Evolutionary conservation across 2,797 vertebrate species (phyloP).

Genomic region (Brotula barbata): DNA sequence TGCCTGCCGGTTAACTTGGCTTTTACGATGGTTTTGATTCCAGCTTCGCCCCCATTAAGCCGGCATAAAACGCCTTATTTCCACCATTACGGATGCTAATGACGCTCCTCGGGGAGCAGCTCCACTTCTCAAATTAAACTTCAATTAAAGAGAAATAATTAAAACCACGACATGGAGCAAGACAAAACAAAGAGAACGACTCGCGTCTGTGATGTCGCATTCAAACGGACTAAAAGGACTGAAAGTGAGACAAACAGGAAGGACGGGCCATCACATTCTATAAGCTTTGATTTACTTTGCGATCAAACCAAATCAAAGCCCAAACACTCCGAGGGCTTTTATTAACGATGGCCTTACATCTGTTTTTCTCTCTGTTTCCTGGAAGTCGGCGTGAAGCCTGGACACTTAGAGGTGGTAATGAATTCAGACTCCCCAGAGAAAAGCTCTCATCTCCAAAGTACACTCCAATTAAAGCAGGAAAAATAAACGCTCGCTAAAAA

Average conservation of each 20-base stretch:
- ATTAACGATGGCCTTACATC: neutral
- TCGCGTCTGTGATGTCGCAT: neutral
- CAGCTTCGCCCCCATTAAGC: slow-evolving; percentile 24
- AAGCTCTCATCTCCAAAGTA: slow-evolving; percentile 58
- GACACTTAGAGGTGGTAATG: slow-evolving; percentile 64
- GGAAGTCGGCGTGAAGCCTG: slow-evolving; percentile 19
- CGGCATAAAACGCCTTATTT: slow-evolving; percentile 28
- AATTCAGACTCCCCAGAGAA: slow-evolving; percentile 49
- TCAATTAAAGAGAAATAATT: slow-evolving; percentile 25
- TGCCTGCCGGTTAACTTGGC: slow-evolving; percentile 19
- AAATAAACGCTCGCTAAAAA: slow-evolving; percentile 31
- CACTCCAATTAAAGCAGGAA: slow-evolving; percentile 54
- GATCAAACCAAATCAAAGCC: neutral
- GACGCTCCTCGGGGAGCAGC: slow-evolving; percentile 22
- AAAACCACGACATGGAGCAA: slow-evolving; percentile 12
- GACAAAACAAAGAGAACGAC: slow-evolving; percentile 4
- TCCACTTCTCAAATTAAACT: slow-evolving; percentile 27
- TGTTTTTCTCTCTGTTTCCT: neutral
- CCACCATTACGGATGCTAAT: slow-evolving; percentile 27
- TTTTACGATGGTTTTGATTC: slow-evolving; percentile 28
- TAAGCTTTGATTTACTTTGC: neutral
- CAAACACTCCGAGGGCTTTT: slow-evolving; percentile 7
- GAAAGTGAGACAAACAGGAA: neutral
- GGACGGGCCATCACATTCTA: neutral
- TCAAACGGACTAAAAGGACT: neutral